Percentiles rank a stretch among this genome's conserved stretches.
Conservation (phyloP, 1,140 invertebrate species). For the Heliothis virescens region DNA sequence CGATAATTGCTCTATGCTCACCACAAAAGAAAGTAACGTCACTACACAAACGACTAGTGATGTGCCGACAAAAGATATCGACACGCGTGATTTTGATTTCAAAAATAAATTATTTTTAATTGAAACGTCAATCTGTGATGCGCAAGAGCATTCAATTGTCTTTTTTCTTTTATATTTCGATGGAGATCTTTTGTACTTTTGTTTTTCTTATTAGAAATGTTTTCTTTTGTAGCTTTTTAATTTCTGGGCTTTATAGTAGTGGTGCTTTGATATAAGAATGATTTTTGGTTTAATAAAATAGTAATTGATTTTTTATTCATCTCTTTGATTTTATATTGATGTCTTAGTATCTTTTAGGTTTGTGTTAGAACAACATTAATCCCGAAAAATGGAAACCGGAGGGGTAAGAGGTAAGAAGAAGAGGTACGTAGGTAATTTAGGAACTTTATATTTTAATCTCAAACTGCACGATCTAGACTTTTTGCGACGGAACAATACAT, state of each 20-base stretch:
- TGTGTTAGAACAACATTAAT: neutral
- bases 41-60: constrained; percentile 54
- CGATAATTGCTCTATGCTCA: constrained; percentile 46
- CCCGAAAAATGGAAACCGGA: neutral
- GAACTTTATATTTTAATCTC: no score
- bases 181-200: constrained; percentile 7
- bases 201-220: neutral
- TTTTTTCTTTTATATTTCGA: constrained; percentile 9
- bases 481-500: no score
- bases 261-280: neutral
- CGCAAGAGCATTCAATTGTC: constrained; percentile 28
- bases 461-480: no score
- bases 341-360: neutral
- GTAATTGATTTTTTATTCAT: neutral
- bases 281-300: neutral
- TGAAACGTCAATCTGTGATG: constrained; percentile 57
- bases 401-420: no score
- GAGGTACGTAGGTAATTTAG: no score
- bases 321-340: neutral
- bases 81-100: constrained; percentile 48
- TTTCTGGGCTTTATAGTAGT: neutral
- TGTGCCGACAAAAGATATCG: constrained; percentile 57
- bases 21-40: constrained; percentile 56
- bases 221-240: neutral
- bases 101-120: constrained; percentile 64